Evolutionary conservation across 2,797 vertebrate genomes (phyloP).

Genomic region (Typhlichthys subterraneus): DNA sequence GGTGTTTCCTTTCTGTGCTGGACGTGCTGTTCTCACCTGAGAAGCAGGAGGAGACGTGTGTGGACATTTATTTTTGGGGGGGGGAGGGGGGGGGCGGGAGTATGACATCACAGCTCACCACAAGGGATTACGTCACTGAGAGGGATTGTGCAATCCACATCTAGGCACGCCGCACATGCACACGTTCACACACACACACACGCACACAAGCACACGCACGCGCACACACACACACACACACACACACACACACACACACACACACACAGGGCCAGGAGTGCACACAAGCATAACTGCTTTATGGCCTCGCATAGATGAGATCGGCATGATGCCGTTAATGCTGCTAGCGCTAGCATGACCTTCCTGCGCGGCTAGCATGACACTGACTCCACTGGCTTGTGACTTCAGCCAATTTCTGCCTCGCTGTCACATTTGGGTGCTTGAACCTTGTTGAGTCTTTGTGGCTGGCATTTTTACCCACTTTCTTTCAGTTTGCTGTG

Average conservation of each 20-base stretch:
- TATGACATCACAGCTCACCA: constrained; percentile 58
- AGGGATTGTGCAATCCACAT: constrained; percentile 20
- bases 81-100: constrained; percentile 19
- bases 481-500: constrained; percentile 33
- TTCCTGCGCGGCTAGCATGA: neutral
- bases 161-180: constrained; percentile 9
- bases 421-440: constrained; percentile 19
- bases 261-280: too few relatives aligned
- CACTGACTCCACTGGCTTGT: constrained; percentile 3
- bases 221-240: too few relatives aligned
- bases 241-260: too few relatives aligned
- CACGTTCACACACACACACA: neutral
- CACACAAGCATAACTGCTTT: too few relatives aligned
- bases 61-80: neutral
- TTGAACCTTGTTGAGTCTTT: constrained; percentile 23
- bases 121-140: constrained; percentile 65
- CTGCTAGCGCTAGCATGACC: neutral
- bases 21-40: constrained; percentile 67
- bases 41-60: constrained; percentile 18
- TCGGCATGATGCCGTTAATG: neutral
- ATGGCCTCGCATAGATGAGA: neutral
- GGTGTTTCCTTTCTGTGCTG: constrained; percentile 59
- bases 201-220: too few relatives aligned
- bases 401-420: constrained; percentile 15
- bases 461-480: constrained; percentile 31